Conservation (phyloP, 2,113 vertebrate species). For the Albula goreensis region DNA sequence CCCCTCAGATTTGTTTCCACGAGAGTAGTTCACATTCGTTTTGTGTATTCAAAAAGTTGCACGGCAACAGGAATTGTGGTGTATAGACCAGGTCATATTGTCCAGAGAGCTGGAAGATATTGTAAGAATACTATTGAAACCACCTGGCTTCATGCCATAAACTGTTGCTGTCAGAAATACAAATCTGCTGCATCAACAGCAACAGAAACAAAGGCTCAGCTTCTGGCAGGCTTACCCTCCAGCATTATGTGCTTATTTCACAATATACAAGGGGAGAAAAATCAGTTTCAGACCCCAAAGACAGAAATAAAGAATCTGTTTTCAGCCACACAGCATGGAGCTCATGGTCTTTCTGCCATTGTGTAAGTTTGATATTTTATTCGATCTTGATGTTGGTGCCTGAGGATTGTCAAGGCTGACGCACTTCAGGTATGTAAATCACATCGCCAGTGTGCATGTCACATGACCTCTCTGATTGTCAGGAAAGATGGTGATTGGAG, state of each 20-base stretch:
- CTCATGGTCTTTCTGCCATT: too few relatives aligned
- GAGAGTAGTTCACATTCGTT: too few relatives aligned
- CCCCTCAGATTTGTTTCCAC: too few relatives aligned
- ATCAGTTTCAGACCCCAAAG: too few relatives aligned
- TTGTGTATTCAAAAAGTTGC: too few relatives aligned
- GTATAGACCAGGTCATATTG: background rate
- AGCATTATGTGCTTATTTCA: too few relatives aligned
- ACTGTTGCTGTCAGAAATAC: background rate
- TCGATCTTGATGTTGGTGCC: background rate
- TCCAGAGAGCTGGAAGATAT: background rate
- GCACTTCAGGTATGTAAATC: background rate
- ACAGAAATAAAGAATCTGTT: too few relatives aligned
- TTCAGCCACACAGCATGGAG: too few relatives aligned
- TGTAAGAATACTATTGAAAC: background rate
- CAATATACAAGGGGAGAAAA: too few relatives aligned
- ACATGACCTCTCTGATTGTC: background rate
- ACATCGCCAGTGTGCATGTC: background rate
- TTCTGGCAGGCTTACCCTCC: background rate
- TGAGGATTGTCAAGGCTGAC: background rate
- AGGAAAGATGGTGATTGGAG: background rate
- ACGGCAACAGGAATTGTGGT: too few relatives aligned
- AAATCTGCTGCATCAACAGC: background rate
- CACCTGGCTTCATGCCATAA: background rate
- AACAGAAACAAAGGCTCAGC: background rate
- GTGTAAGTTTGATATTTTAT: background rate